Evolutionary conservation across 2,797 vertebrate species (phyloP).

Genomic region (Channa striata): DNA sequence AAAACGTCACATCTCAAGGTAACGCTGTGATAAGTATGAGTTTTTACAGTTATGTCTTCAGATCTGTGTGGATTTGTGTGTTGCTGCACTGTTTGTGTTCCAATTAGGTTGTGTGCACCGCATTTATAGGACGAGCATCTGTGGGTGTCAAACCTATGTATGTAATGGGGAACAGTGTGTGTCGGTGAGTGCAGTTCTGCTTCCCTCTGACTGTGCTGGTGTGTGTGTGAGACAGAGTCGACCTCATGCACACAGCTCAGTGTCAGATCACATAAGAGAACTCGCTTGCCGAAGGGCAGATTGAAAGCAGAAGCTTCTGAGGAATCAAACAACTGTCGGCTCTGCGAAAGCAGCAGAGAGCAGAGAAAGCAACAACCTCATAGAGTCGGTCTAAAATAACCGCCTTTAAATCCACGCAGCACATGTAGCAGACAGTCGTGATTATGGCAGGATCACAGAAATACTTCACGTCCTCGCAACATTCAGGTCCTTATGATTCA

Average conservation of each 20-base stretch:
- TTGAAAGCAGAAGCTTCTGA: conserved; percentile 46
- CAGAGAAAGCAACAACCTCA: not conserved
- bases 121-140: not conserved
- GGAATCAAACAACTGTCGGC: conserved; percentile 17
- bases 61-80: not conserved
- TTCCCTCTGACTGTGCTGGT: not conserved
- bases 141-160: not conserved
- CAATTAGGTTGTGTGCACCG: not conserved
- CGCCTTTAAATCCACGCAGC: not conserved
- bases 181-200: not conserved
- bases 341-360: conserved; percentile 1
- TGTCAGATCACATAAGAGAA: conserved; percentile 56
- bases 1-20: no score
- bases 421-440: not conserved
- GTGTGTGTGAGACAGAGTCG: conserved; percentile 16
- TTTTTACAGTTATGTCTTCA: no score
- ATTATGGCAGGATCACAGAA: not conserved
- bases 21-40: not conserved
- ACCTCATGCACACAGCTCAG: conserved; percentile 23
- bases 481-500: no score
- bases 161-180: not conserved
- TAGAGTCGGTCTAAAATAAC: conserved; percentile 1
- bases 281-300: conserved; percentile 37
- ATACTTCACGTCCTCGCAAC: not conserved
- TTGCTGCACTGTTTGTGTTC: not conserved